Conservation (phyloP, 2,888 invertebrate species). For the Meghimatium bilineatum region DNA sequence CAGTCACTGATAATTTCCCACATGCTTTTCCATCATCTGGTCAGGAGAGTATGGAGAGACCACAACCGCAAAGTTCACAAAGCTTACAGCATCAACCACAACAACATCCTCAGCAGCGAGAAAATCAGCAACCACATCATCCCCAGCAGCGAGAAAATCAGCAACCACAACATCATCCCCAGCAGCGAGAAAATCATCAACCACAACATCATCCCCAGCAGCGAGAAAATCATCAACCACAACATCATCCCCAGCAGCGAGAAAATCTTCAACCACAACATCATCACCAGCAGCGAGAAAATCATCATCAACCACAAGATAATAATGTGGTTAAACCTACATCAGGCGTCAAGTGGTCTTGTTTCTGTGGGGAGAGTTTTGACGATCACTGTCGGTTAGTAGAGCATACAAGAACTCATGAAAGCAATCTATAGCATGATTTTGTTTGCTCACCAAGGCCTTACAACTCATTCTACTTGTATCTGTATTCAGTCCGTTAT, state of each 20-base stretch:
- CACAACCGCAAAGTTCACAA: not conserved
- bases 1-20: not conserved
- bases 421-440: conserved; percentile 33
- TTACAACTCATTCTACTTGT: too few relatives aligned
- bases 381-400: conserved; percentile 42
- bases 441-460: not conserved
- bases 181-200: not conserved
- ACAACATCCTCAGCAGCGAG: conserved; percentile 30
- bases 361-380: conserved; percentile 48
- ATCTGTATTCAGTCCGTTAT: too few relatives aligned
- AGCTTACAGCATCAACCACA: conserved; percentile 30
- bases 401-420: conserved; percentile 43
- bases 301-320: not conserved
- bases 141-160: not conserved
- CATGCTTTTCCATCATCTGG: conserved; percentile 22
- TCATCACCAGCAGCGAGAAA: not conserved
- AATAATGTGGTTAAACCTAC: conserved; percentile 8
- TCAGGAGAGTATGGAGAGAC: conserved; percentile 16
- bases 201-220: conserved; percentile 32
- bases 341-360: conserved; percentile 37
- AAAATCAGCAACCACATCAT: too few relatives aligned
- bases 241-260: conserved; percentile 28
- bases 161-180: not conserved
- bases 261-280: too few relatives aligned
- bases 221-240: conserved; percentile 35